Conservation (phyloP, 1,140 invertebrate species). For the Teleogryllus occipitalis region DNA sequence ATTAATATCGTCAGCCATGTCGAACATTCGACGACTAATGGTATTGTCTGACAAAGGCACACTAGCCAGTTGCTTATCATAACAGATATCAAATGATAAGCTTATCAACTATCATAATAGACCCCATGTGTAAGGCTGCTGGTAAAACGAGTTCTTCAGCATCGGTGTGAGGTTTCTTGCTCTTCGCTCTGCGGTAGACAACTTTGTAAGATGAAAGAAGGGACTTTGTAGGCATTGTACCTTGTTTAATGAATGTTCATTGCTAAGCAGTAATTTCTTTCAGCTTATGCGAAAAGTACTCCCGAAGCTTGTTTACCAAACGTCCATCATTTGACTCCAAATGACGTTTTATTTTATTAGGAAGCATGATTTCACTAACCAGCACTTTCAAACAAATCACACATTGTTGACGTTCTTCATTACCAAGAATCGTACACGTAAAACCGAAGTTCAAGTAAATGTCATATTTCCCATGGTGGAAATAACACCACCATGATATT, state of each 20-base stretch:
- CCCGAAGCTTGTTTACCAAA: not conserved
- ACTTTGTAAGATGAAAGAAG: conserved; percentile 8
- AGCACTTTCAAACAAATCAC: not conserved
- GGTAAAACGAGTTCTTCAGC: conserved; percentile 28
- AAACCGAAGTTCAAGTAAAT: no score
- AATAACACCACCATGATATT: no score
- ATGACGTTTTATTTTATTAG: not conserved
- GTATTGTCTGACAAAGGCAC: conserved; percentile 21
- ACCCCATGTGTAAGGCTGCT: conserved; percentile 26
- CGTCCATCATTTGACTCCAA: not conserved
- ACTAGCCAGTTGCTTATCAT: conserved; percentile 14
- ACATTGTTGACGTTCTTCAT: no score
- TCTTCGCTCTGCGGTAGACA: conserved; percentile 21
- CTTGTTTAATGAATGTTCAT: no score
- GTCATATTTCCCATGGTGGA: no score
- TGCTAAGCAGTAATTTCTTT: no score
- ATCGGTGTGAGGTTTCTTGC: conserved; percentile 28
- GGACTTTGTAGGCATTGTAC: not conserved
- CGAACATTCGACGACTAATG: conserved; percentile 18
- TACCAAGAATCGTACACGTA: no score
- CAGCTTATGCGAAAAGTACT: not conserved
- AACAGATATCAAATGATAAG: not conserved
- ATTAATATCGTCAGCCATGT: conserved; percentile 19
- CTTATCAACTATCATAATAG: conserved; percentile 26
- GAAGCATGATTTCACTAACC: not conserved